phyloP scores from a whole-genome alignment of 2,888 invertebrate species.

The Litoditis marina region DNA sequence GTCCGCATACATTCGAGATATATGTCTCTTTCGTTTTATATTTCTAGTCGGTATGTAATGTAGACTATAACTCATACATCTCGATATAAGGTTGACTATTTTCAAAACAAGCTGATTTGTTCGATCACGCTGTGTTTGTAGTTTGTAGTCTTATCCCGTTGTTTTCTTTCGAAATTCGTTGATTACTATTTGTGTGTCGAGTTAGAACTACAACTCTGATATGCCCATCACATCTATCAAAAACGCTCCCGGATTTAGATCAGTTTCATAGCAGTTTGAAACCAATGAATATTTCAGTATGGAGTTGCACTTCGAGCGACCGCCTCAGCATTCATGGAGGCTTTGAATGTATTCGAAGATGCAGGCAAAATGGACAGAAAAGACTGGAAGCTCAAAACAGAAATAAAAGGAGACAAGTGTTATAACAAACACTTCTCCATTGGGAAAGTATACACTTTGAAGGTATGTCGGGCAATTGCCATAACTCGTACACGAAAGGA shows the following conservation, averaged over 20 bases:
- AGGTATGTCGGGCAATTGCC: not conserved
- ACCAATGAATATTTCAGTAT: conserved; percentile 1
- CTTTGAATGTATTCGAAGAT: conserved; percentile 16
- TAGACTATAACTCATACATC: no score
- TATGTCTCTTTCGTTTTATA: no score
- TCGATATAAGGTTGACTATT: no score
- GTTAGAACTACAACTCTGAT: not conserved
- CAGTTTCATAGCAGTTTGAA: no score
- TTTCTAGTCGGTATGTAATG: no score
- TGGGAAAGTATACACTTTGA: conserved; percentile 18
- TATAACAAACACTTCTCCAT: conserved; percentile 22
- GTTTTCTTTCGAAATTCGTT: not conserved
- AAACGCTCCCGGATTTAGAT: no score
- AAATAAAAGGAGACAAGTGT: conserved; percentile 21
- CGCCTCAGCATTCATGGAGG: conserved; percentile 13
- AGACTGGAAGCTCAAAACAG: conserved; percentile 22
- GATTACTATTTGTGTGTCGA: not conserved
- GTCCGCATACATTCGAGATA: no score
- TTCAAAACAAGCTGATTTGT: no score
- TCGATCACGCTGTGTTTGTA: no score
- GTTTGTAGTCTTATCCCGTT: not conserved
- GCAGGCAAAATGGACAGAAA: not conserved
- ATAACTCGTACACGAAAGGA: not conserved
- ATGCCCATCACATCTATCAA: no score
- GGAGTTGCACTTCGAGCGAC: conserved; percentile 9